Base-by-base conservation (phyloP, 2,797 vertebrate genomes). In the Darevskia mixta region DNA sequence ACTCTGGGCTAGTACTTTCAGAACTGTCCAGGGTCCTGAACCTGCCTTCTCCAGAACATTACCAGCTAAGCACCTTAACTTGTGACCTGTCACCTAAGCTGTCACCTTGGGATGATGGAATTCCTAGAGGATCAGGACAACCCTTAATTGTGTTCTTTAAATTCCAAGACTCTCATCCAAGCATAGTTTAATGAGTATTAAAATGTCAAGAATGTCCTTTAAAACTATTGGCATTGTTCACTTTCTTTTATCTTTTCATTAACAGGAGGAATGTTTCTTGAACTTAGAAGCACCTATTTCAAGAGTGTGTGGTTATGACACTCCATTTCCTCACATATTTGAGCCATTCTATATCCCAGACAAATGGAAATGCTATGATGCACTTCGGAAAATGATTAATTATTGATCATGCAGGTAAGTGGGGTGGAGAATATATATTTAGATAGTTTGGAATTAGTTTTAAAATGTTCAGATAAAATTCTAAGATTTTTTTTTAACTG, bases 281-380 rank as follows among this genome's bases (percentile, higher is more conserved):
- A 99, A 99, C 96, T 96, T 99, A 89, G 99, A 99, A 96, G 99
- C 99, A 83, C 99, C 99, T 84, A 98, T 99, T 95, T 94, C 97
- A 82, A 96, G 99, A 96, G 98, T 99, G 1, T 99, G 99, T 95
- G 99, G 99, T 78, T 99, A 99, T 35, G 99, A 99, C 95, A 99
- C 99, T 9, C 99, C 99, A 1, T 99, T 99, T 91, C 98, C 99
- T 90, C 98, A 99, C 94, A 98, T 99, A 94, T 99, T 99, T 92
- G 99, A 99, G 90, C 98, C 98, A 69, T 99, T 99, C 96, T 99
- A 99, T 96, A 99, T 99, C 97, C 99, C 99, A 90, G 99, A 99
- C 96, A 99, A 99, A 95, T 99, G 99, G 99, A 99, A 99, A 95
- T 99, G 99, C 94, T 99, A 99, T 75, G 99, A 99, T 1, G 98